Evolutionary conservation across 1,140 invertebrate genomes (phyloP), one percentile per base, ranked within the genome.

Genomic region (Pseudomyrmex gracilis): DNA sequence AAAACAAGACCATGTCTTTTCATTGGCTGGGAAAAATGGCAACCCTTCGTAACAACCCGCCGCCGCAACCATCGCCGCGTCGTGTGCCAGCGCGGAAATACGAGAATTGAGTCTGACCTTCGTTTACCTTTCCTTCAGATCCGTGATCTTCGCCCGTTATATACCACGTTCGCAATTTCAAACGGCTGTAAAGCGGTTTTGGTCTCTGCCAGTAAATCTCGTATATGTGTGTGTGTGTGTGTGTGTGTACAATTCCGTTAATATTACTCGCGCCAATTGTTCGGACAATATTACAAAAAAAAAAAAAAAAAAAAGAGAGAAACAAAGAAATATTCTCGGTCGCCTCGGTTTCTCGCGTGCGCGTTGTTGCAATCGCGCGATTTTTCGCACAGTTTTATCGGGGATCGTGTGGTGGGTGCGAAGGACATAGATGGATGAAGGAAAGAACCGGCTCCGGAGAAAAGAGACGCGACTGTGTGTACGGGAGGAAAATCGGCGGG

Each of bases 331-430:
- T 70, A 43, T 17, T 49, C n/a, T 9, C 7, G 8, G 20, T 13
- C 12, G 49, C 7, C 51, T 70, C 20, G 15, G 17, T 15, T 43
- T 22, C 17, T 24, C 53, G 73, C 66, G 76, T 53, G 66, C 67
- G 74, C 66, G 66, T 53, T 51, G 47, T 22, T 34, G 34, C 58
- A 22, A 55, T 77, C 24, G 74, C 63, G 63, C 53, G n/a, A 70
- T 80, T 80, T 58, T 80, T 80, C 76, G 66, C 43, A 55, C 43
- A 58, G 45, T 80, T 68, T 80, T 80, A 80, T 80, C 76, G 66
- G 17, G 34, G 49, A 68, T 68, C 45, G 64, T 20, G 53, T 17
- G 45, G 66, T n/a, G 43, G 45, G 43, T 80, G 53, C 43, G 64
- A 24, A 15, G 57, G 76, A 78, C 76, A 34, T 80, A 80, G 76